These are phyloP conservation scores for Vandiemenella viatica DNA, from an alignment of 2,888 invertebrate species.

Conservation along the genomic window DNA sequence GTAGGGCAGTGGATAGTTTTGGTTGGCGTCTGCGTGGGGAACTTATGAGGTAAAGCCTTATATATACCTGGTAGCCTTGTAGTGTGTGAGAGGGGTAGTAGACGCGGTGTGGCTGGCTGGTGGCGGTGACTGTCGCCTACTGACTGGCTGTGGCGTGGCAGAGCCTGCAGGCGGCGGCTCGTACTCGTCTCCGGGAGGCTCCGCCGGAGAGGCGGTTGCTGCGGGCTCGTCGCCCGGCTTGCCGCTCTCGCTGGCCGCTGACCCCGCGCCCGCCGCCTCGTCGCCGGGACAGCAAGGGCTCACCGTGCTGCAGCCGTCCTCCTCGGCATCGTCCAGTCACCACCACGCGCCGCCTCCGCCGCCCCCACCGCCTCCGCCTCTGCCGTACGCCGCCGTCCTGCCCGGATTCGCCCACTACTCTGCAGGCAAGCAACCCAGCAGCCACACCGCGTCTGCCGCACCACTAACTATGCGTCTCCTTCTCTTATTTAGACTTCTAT, in stretches of 20 bases:
- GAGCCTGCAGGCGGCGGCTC: background rate
- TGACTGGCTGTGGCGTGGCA: slow-evolving; percentile 1
- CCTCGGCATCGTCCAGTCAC: no score
- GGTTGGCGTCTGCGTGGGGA: no score
- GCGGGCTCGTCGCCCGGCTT: slow-evolving; percentile 34
- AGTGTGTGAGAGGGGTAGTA: background rate
- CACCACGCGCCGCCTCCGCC: slow-evolving; percentile 27
- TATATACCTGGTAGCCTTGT: background rate
- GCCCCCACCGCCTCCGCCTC: slow-evolving; percentile 29
- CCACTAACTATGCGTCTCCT: no score
- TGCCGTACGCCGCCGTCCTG: slow-evolving; percentile 44
- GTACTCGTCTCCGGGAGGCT: slow-evolving; percentile 2
- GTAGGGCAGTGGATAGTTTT: no score
- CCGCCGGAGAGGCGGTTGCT: slow-evolving; percentile 24
- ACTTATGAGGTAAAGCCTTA: background rate
- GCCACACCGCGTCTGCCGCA: no score
- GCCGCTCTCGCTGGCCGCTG: slow-evolving; percentile 31
- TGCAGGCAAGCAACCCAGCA: slow-evolving; percentile 32
- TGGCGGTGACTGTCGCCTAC: slow-evolving; percentile 2
- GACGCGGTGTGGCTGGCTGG: background rate
- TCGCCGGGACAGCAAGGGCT: slow-evolving; percentile 30
- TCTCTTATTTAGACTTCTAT: no score
- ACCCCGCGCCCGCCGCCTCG: slow-evolving; percentile 25
- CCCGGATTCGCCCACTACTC: slow-evolving; percentile 55
- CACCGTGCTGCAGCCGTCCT: slow-evolving; percentile 44